Base-by-base conservation (phyloP, 2,113 vertebrate species). In the Myotis brandtii region DNA sequence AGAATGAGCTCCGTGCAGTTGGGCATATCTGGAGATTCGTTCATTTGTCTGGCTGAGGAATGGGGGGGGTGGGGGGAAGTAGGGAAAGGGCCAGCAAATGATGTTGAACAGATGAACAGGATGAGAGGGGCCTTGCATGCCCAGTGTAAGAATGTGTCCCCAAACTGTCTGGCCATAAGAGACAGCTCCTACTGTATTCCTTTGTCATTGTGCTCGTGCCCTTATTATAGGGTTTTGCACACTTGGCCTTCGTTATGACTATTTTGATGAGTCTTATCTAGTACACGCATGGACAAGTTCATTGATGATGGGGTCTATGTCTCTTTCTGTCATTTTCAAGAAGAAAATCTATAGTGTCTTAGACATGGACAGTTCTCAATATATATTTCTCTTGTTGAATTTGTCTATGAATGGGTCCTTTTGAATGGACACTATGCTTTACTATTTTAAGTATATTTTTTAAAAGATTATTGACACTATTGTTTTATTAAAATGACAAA, bases 1-100 rank as follows among this genome's bases (percentile, higher is more conserved):
- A 30, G 21, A 40, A 56, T 0, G 12, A 2, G 10, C 30, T 43
- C 52, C 4, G 0, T 1, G 18, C 0, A 14, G 4, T 1, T 0
- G 2, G 52, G 23, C 3, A 16, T 6, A 3, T 16, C 2, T 4
- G 40, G 59, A 79, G 66, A 88, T 0, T 16, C 32, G 25, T 12
- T 52, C 14, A 5, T 17, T 4, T 13, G 27, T 13, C 21, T 6
- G 72, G 34, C 9, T 12, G 67, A 91, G 66, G 56, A 40, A 23
- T 1, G 9, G 25, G 25, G 16, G 16, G 2, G 30, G 0, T 1
- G 18, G 23, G 56, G 9, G 10, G 18, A 1, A 50, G n/a, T 11
- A 12, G 43, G 69, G 25, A 56, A 3, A 50, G 48, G 40, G n/a
- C 18, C 6, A 37, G 40, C 34, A 54, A 52, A 17, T 20, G 43